These are phyloP conservation scores for Carassius carassius DNA, from an alignment of 2,113 vertebrate species.

Conservation along the genomic window DNA sequence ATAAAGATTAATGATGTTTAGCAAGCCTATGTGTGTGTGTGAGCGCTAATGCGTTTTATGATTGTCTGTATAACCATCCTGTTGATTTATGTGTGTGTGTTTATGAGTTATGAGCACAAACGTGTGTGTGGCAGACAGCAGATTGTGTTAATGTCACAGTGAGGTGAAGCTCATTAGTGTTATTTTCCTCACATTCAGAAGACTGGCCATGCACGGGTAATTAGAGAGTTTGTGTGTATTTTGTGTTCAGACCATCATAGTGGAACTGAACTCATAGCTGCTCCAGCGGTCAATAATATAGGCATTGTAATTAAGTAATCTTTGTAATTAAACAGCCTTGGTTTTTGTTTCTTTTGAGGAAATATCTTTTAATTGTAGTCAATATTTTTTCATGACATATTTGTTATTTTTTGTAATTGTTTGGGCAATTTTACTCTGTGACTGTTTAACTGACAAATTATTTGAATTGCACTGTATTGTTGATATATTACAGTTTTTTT, in stretches of 20 bases:
- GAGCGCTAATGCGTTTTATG: slow-evolving; percentile 36
- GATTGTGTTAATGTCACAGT: slow-evolving; percentile 51
- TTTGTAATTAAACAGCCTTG: not conserved
- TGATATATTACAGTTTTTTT: too few relatives aligned
- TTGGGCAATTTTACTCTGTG: not conserved
- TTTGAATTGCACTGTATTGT: not conserved
- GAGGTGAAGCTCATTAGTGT: slow-evolving; percentile 57
- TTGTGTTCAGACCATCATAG: not conserved
- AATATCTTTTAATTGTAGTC: not conserved
- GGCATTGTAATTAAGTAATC: slow-evolving; percentile 2
- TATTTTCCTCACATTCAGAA: slow-evolving; percentile 51
- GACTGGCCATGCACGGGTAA: slow-evolving; percentile 50
- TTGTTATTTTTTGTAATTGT: not conserved
- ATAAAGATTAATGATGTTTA: slow-evolving; percentile 37
- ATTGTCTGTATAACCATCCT: slow-evolving; percentile 27
- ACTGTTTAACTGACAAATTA: too few relatives aligned
- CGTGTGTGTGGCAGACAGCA: slow-evolving; percentile 31
- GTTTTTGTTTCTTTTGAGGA: not conserved
- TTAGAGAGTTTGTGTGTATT: slow-evolving; percentile 29
- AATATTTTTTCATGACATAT: not conserved
- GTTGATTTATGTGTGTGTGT: slow-evolving; percentile 38
- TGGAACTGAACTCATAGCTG: not conserved
- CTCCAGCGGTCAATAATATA: not conserved
- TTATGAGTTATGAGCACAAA: slow-evolving; percentile 31
- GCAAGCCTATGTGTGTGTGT: slow-evolving; percentile 6